Base-by-base conservation (phyloP, 2,113 vertebrate species). In the Pseudorhombus dupliciocellatus region DNA sequence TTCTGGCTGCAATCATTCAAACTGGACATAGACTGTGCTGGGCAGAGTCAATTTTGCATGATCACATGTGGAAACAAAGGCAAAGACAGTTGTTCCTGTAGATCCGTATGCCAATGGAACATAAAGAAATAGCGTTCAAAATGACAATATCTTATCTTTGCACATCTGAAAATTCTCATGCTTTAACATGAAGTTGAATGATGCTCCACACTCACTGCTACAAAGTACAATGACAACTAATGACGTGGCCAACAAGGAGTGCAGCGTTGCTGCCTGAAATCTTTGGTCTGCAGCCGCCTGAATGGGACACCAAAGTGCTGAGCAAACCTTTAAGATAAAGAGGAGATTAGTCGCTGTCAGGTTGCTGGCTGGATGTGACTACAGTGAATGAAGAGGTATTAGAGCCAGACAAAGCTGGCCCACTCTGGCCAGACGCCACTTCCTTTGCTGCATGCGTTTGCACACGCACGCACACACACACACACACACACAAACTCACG, bases 321-420 rank as follows among this genome's bases (percentile, higher is more conserved):
- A 90, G 80, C 85, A 85, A 85, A 86, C 80, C 82, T 85, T 90
- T 78, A 81, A 83, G 82, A 88, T 84, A 90, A 90, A 88, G 85
- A 90, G 84, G 78, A 87, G 88, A 88, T 90, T 90, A 89, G 86
- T 37, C 30, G 58, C 73, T 86, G 86, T 85, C 85, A 77, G 75
- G 67, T 44, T 4, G 3, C 82, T 69, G 81, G 58, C 66, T 80
- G 71, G 69, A 76, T 85, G 79, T 76, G 84, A 83, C 73, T 72
- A 64, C 62, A 72, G 70, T 79, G 81, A 86, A 91, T 83, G 79
- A 84, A 84, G 84, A 83, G 80, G 88, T 78, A 87, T 91, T 87
- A 88, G 80, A 75, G 53, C 34, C 85, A 86, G 79, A 92, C 89
- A 88, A 91, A 80, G 82, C 80, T 50, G 28, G 40, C 60, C 66